Evolutionary conservation across 2,113 vertebrate species (phyloP).

Genomic region (Nerophis lumbriciformis): DNA sequence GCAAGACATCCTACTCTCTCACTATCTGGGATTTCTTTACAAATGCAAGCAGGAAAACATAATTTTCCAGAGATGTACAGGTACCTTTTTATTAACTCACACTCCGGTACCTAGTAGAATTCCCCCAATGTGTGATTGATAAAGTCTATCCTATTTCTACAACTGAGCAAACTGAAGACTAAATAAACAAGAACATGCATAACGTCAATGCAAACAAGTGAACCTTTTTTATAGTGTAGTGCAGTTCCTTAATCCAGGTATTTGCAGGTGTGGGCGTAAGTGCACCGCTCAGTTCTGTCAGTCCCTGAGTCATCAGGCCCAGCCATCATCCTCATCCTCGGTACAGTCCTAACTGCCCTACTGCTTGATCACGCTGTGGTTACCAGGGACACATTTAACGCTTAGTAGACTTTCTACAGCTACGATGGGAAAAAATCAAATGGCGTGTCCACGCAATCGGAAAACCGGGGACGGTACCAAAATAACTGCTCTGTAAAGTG

Average conservation of each 20-base stretch:
- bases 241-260: slow-evolving; percentile 47
- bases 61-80: too few species aligned
- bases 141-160: too few species aligned
- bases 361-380: slow-evolving; percentile 16
- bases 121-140: too few species aligned
- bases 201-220: not conserved
- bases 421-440: not conserved
- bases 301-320: slow-evolving; percentile 46
- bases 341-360: slow-evolving; percentile 28
- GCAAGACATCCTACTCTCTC: not conserved
- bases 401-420: slow-evolving; percentile 4
- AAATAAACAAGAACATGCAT: not conserved
- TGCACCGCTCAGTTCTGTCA: slow-evolving; percentile 11
- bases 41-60: too few species aligned
- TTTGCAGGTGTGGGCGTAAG: slow-evolving; percentile 39
- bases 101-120: too few species aligned
- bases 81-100: too few species aligned
- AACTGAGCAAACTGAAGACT: too few species aligned
- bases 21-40: too few species aligned
- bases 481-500: too few species aligned
- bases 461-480: too few species aligned
- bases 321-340: slow-evolving; percentile 30
- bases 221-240: not conserved
- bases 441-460: too few species aligned
- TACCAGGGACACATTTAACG: slow-evolving; percentile 25